Evolutionary conservation across 2,113 vertebrate genomes (phyloP).

Genomic region (Pelvicachromis taeniatus): DNA sequence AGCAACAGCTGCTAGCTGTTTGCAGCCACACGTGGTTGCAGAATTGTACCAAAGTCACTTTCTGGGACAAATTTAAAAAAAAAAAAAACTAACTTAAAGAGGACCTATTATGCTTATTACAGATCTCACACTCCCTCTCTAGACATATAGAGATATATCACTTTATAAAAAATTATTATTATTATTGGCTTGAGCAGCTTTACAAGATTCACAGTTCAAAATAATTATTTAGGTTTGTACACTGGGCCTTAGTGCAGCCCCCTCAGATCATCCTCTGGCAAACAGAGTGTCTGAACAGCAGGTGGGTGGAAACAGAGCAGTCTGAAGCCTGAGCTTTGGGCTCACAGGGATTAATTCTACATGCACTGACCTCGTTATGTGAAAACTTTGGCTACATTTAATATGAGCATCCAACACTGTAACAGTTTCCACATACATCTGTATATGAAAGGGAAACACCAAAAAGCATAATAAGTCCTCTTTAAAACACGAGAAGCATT

Average conservation of each 20-base stretch:
- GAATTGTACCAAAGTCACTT: neutral
- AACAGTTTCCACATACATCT: neutral
- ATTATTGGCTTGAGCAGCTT: neutral
- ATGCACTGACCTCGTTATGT: neutral
- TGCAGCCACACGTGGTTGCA: conserved; percentile 12
- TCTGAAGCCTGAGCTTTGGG: neutral
- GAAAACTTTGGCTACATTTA: neutral
- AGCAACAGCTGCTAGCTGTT: neutral
- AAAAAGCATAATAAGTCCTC: neutral
- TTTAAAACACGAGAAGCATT: conserved; percentile 11
- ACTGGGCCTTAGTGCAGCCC: neutral
- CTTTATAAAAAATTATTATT: neutral
- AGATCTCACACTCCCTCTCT: neutral
- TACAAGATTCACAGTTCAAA: neutral
- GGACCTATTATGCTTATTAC: neutral
- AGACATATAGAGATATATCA: too few relatives aligned
- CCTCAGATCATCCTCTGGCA: neutral
- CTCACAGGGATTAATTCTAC: neutral
- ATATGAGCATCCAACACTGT: neutral
- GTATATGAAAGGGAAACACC: neutral
- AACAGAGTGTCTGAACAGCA: neutral
- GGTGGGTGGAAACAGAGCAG: neutral
- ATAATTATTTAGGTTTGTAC: neutral
- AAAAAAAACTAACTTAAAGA: neutral
- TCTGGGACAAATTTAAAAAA: neutral